Evolutionary conservation across 2,113 vertebrate genomes (phyloP).

Genomic region (Muntiacus muntjak): DNA sequence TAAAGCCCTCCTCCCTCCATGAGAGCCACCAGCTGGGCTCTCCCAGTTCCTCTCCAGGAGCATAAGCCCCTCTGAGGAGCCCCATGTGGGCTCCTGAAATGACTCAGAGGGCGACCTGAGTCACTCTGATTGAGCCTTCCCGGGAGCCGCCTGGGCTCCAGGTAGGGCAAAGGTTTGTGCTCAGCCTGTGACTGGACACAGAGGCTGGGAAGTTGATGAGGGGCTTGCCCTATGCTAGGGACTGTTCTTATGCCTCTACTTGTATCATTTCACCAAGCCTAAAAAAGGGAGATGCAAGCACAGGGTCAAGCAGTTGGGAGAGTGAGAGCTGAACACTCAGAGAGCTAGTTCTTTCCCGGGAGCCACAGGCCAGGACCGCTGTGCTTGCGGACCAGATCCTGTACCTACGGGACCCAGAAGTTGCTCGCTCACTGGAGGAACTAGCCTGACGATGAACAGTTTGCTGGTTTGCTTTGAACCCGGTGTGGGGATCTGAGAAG

Average conservation of each 20-base stretch:
- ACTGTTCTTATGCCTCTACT: neutral
- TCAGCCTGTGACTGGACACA: accelerated
- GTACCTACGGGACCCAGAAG: neutral
- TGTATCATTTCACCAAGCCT: too few species aligned
- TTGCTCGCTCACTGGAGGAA: neutral
- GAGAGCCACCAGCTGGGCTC: neutral
- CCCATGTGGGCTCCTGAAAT: neutral
- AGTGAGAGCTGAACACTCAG: neutral
- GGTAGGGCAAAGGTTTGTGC: neutral
- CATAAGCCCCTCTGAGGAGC: neutral
- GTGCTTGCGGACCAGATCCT: accelerated
- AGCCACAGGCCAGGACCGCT: neutral
- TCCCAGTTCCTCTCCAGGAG: neutral
- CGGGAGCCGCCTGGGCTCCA: neutral
- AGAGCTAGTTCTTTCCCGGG: accelerated
- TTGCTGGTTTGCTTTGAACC: neutral
- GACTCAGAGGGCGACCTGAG: neutral
- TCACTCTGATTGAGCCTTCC: neutral
- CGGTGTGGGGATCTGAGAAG: neutral
- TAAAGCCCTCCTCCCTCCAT: accelerated
- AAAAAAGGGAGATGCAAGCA: neutral
- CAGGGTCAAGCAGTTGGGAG: neutral
- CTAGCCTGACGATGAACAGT: accelerated
- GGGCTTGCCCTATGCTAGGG: neutral
- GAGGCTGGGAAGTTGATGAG: neutral